A percentile compares a stretch with the other conserved stretches of the same genome.
phyloP scores from a whole-genome alignment of 2,888 invertebrate genomes.

The Melanostoma scalare region DNA sequence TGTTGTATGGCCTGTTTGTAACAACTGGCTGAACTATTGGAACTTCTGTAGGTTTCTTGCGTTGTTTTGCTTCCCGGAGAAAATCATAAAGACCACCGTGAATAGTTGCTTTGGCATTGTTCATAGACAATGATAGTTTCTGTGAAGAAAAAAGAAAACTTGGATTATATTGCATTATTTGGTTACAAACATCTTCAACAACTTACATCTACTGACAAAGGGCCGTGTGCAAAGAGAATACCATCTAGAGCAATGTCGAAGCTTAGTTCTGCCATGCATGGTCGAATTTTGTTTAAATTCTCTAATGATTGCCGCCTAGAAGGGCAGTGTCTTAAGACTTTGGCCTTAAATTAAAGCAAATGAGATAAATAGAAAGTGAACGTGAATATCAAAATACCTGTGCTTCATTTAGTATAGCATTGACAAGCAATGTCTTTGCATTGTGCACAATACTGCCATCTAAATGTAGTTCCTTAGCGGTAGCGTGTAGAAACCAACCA shows the following conservation, averaged over 20 bases:
- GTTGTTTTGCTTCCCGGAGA: conserved; percentile 81
- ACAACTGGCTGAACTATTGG: conserved; percentile 56
- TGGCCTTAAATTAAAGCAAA: conserved; percentile 75
- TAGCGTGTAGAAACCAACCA: conserved; percentile 88
- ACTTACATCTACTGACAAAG: conserved; percentile 91
- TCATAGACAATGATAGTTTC: conserved; percentile 82
- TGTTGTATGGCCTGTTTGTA: conserved; percentile 76
- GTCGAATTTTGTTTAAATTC: conserved; percentile 83
- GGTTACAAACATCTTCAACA: too few species aligned
- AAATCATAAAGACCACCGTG: conserved; percentile 83
- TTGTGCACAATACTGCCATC: conserved; percentile 88
- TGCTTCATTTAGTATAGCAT: conserved; percentile 87
- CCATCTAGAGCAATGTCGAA: conserved; percentile 90
- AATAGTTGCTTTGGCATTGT: conserved; percentile 82
- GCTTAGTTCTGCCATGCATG: conserved; percentile 88
- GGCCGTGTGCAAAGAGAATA: conserved; percentile 90
- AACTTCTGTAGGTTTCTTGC: conserved; percentile 75
- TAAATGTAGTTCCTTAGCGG: conserved; percentile 87
- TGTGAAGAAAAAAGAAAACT: conserved; percentile 68
- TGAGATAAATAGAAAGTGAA: neutral
- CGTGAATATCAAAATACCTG: conserved; percentile 80
- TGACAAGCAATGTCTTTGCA: conserved; percentile 87
- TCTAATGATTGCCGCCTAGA: conserved; percentile 80
- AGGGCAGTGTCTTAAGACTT: conserved; percentile 80
- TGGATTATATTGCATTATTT: neutral